Evolutionary conservation across 2,113 vertebrate genomes (phyloP).

Genomic region (Nicator chloris): DNA sequence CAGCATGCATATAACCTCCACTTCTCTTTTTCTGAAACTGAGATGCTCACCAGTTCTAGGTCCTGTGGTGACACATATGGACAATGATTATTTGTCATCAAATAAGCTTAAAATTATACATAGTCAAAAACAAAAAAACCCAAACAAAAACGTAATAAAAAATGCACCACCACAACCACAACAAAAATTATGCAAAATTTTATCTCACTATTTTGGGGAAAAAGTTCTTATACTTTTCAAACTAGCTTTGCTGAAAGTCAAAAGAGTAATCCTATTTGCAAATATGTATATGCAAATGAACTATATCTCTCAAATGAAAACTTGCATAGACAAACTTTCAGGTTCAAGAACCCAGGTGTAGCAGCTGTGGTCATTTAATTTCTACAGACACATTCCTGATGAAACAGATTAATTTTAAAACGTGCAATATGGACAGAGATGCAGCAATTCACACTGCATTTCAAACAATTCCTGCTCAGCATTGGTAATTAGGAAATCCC

Average conservation of each 20-base stretch:
- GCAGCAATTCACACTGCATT: not conserved
- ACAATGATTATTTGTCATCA: not conserved
- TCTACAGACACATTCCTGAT: not conserved
- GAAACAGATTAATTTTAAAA: constrained; percentile 5
- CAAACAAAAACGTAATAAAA: too few species aligned
- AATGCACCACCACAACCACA: not conserved
- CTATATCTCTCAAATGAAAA: not conserved
- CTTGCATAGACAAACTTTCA: not conserved
- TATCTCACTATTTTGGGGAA: not conserved
- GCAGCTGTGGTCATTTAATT: not conserved
- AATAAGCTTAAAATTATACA: not conserved
- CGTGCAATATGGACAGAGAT: not conserved
- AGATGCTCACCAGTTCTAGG: not conserved
- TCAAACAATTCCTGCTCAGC: not conserved
- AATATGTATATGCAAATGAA: not conserved
- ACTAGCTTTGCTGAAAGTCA: not conserved
- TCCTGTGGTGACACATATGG: not conserved
- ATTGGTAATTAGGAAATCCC: constrained; percentile 5
- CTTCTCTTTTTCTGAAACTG: not conserved
- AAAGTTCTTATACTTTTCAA: not conserved
- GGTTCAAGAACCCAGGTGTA: not conserved
- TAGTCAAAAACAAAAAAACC: not conserved
- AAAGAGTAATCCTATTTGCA: not conserved
- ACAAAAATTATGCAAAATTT: not conserved
- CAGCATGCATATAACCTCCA: not conserved